Evolutionary conservation across 2,113 vertebrate genomes (phyloP), one percentile per base, ranked within the genome.

Genomic region (Otus sunia): DNA sequence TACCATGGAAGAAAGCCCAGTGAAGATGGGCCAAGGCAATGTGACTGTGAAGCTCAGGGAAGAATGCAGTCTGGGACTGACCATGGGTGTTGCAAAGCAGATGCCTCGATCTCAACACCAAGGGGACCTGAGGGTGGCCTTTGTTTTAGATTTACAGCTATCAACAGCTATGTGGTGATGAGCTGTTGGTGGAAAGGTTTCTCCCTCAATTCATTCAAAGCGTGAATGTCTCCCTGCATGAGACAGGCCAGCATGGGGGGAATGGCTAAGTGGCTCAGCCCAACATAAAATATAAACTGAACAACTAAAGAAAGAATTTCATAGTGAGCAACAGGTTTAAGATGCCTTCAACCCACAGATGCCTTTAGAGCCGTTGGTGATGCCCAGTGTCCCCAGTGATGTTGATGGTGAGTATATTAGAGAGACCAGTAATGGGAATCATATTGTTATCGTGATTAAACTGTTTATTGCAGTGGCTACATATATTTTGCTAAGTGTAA

Each of bases 51-150:
- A 71, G 13, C 12, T 72, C 47, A 60, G 25, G 14, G 25, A 45
- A 56, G 3, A 83, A 50, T 10, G 34, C 4, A 52, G 60, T 4
- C 20, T 47, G 12, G 5, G 17, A 32, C 13, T 39, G 17, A 90
- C 11, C 43, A 63, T 10, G 58, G 5, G 1, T 39, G 21, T 6
- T 52, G 5, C 16, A 45, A 86, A 75, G 60, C 37, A 62, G 32
- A 11, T 86, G 36, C 14, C 23, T 63, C 69, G 10, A 23, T 50
- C 41, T 63, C 11, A 69, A 32, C 14, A 62, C 4, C 36, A 60
- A 43, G 3, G 25, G 21, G 9, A 58, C 5, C 7, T 1, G 0
- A 27, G 11, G 6, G 20, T 45, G 43, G n/a, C 6, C 12, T 56
- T 81, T 59, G 36, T 18, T 59, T 41, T 25, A 71, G 32, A 50